These are phyloP conservation scores for Silurus glanis DNA, from an alignment of 2,113 vertebrate species.

Conservation along the genomic window DNA sequence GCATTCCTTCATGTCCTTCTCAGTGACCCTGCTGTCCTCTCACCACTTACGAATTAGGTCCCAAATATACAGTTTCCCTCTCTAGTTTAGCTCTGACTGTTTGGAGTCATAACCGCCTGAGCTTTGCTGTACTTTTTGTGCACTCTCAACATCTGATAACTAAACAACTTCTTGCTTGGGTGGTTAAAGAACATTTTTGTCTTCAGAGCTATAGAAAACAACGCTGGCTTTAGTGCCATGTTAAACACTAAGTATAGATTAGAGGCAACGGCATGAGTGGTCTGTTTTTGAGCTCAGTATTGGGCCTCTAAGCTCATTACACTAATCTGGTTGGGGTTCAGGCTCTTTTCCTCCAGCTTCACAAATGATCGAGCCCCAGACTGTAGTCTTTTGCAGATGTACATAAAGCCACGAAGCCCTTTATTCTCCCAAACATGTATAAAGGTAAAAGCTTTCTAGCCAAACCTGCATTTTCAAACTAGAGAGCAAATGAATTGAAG, in stretches of 20 bases:
- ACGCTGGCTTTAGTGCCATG: neutral
- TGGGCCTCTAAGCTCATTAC: constrained; percentile 70
- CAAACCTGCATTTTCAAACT: neutral
- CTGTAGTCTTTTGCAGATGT: constrained; percentile 37
- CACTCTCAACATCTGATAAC: neutral
- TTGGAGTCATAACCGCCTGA: neutral
- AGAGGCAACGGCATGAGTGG: neutral
- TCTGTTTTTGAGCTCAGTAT: constrained; percentile 50
- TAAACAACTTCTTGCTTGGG: neutral
- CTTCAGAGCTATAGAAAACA: neutral
- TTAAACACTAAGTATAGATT: neutral
- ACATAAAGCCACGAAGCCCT: neutral
- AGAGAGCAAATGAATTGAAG: neutral
- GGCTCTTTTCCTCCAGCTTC: constrained; percentile 57
- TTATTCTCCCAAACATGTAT: neutral
- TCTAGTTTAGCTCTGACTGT: neutral
- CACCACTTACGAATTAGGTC: neutral
- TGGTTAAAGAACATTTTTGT: neutral
- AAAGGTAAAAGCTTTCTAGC: neutral
- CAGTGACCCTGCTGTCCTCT: neutral
- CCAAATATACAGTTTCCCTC: neutral
- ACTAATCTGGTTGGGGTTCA: constrained; percentile 68
- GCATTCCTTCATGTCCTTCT: neutral
- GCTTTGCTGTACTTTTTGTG: neutral
- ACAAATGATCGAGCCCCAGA: constrained; percentile 32